phyloP scores from a whole-genome alignment of 35 echinoderm and acorn worm genomes.

The Ptychodera flava region DNA sequence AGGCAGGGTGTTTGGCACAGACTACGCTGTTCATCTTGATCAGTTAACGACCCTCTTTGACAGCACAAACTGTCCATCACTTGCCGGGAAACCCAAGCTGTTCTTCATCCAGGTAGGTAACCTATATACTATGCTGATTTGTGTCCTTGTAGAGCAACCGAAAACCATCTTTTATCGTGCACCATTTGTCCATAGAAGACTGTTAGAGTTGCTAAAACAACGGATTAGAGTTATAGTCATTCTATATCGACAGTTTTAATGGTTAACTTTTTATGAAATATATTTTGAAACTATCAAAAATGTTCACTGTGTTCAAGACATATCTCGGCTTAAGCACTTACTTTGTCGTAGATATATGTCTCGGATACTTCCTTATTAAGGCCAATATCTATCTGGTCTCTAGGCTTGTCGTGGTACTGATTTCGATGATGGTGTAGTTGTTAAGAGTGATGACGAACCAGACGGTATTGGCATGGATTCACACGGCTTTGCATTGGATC shows the following conservation, averaged over 20 bases:
- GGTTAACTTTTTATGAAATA: neutral
- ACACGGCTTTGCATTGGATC: neutral
- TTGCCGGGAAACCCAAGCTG: conserved; percentile 65
- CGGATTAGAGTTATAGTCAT: neutral
- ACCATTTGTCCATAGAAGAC: neutral
- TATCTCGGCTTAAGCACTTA: neutral
- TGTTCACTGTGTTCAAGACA: neutral
- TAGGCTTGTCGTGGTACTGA: neutral
- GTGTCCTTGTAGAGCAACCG: no score
- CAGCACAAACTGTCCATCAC: conserved; percentile 34
- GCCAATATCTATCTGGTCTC: neutral
- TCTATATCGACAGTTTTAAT: neutral
- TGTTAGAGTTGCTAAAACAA: neutral
- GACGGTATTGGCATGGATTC: neutral
- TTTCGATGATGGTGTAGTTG: neutral
- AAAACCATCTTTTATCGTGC: neutral
- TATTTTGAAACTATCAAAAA: neutral
- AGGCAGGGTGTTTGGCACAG: conserved; percentile 43
- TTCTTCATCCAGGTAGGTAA: conserved; percentile 63
- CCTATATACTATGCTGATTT: neutral
- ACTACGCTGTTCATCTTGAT: conserved; percentile 23
- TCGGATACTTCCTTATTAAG: neutral
- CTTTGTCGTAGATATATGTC: no score
- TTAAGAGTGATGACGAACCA: neutral
- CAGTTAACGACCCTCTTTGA: conserved; percentile 31